These are phyloP conservation scores for Psammodynastes pulverulentus DNA, from an alignment of 2,113 vertebrate species.

Conservation along the genomic window DNA sequence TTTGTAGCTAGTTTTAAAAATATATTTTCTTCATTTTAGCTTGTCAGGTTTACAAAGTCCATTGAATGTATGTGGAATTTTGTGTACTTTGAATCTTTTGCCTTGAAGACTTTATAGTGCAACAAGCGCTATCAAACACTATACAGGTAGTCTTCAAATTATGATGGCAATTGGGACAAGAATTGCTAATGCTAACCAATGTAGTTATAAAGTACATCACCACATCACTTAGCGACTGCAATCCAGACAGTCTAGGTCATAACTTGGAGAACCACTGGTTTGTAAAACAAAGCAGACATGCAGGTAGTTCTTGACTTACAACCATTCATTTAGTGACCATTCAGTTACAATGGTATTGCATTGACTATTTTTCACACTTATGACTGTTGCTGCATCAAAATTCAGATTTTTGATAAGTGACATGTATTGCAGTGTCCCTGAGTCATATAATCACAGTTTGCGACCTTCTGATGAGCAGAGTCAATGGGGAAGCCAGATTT, in stretches of 20 bases:
- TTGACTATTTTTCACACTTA: background rate
- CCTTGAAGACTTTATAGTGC: constrained; percentile 51
- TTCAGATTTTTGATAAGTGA: background rate
- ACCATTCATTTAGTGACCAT: background rate
- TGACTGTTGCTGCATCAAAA: background rate
- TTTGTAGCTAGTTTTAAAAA: constrained; percentile 48
- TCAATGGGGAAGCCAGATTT: background rate
- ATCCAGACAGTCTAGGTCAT: background rate
- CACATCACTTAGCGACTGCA: background rate
- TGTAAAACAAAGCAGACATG: background rate
- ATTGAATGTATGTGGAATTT: constrained; percentile 53
- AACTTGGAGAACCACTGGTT: background rate
- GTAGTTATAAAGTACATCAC: background rate
- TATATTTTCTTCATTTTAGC: constrained; percentile 50
- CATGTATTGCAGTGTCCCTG: background rate
- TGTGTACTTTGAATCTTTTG: constrained; percentile 48
- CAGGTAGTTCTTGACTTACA: background rate
- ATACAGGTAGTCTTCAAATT: background rate
- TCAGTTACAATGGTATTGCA: background rate
- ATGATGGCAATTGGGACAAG: background rate
- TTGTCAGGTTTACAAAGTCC: constrained; percentile 64
- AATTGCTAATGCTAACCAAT: background rate
- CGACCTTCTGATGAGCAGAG: background rate
- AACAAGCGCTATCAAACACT: constrained; percentile 23
- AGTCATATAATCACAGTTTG: background rate